Percentiles rank a stretch among this genome's conserved stretches.
phyloP scores from a whole-genome alignment of 2,113 vertebrate species.

The Apodemus sylvaticus region DNA sequence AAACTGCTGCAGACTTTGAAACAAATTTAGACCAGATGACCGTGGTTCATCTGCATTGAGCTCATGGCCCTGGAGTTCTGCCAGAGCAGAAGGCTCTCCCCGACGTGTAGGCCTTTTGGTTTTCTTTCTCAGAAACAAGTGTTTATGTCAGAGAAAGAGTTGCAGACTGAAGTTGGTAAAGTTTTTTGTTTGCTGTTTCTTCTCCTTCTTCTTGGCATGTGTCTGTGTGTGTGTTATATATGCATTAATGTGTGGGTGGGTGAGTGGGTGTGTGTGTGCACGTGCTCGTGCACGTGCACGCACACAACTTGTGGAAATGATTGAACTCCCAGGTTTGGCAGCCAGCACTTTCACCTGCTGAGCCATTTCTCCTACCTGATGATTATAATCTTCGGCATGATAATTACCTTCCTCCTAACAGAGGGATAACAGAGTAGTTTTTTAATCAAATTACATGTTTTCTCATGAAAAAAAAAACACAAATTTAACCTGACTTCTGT shows the following conservation, averaged over 20 bases:
- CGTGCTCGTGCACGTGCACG: no score
- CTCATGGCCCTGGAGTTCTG: slow-evolving; percentile 5
- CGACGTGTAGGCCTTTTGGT: not conserved
- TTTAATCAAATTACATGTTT: not conserved
- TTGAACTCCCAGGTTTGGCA: not conserved
- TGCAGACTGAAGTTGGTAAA: not conserved
- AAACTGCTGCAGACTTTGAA: not conserved
- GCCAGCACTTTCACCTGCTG: not conserved
- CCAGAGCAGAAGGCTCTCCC: not conserved
- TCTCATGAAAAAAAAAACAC: not conserved
- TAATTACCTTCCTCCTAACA: not conserved
- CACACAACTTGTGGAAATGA: not conserved
- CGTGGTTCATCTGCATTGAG: slow-evolving; percentile 31
- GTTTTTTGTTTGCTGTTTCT: not conserved
- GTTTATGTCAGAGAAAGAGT: not conserved
- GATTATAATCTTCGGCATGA: not conserved
- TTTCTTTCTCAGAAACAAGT: slow-evolving; percentile 15
- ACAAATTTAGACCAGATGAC: slow-evolving; percentile 47
- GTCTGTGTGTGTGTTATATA: not conserved
- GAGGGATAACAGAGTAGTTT: not conserved
- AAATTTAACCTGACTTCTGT: slow-evolving; percentile 14
- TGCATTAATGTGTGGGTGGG: not conserved
- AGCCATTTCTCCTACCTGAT: not conserved
- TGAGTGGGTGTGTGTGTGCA: not conserved
- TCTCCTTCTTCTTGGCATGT: not conserved